phyloP scores from a whole-genome alignment of 2,113 vertebrate species.

The Collichthys lucidus region DNA sequence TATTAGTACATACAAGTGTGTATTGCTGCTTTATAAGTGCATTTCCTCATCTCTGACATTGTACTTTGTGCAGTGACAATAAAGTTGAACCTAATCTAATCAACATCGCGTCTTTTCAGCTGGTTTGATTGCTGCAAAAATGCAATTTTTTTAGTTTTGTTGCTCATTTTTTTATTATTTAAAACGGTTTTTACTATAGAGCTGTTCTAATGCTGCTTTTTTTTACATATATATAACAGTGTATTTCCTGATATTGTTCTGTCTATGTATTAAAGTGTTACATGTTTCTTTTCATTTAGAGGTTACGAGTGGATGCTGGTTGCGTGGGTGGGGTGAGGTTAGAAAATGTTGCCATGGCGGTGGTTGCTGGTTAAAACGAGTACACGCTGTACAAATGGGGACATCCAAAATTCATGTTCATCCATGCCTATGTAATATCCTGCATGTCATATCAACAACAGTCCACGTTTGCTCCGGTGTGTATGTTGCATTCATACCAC shows the following conservation, averaged over 20 bases:
- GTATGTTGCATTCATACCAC: neutral
- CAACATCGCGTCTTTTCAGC: no score
- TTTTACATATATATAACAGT: no score
- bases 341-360: neutral
- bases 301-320: neutral
- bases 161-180: neutral
- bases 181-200: neutral
- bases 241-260: no score
- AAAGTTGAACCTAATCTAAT: no score
- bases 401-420: neutral
- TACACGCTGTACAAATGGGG: no score
- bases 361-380: neutral
- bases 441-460: neutral
- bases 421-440: neutral
- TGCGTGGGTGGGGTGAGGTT: neutral
- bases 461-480: constrained; percentile 28
- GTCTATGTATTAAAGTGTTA: no score
- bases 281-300: neutral
- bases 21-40: no score
- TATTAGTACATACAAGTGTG: no score
- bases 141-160: no score
- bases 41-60: no score
- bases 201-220: no score
- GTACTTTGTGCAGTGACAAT: no score
- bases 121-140: neutral